phyloP scores from a whole-genome alignment of 2,888 invertebrate genomes.

The Ommatoiulus sabulosus region DNA sequence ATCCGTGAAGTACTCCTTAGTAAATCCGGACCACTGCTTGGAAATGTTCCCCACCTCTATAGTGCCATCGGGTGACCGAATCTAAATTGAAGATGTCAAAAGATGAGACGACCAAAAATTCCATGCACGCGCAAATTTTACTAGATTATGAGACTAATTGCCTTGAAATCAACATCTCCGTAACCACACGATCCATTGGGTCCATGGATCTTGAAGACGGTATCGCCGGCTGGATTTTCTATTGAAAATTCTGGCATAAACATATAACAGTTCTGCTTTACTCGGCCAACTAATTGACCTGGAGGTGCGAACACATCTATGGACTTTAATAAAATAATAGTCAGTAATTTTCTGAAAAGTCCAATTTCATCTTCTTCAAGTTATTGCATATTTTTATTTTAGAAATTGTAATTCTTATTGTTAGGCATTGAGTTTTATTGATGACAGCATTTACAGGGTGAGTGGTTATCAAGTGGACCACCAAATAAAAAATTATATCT shows the following conservation, averaged over 20 bases:
- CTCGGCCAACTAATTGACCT: constrained; percentile 63
- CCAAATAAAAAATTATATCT: too few species aligned
- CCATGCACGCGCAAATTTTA: too few species aligned
- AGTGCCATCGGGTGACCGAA: constrained; percentile 80
- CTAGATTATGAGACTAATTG: too few species aligned
- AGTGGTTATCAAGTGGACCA: too few species aligned
- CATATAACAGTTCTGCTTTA: constrained; percentile 65
- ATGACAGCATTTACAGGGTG: too few species aligned
- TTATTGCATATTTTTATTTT: too few species aligned
- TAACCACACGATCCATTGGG: constrained; percentile 86
- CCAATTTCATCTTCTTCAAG: too few species aligned
- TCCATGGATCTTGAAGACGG: constrained; percentile 82
- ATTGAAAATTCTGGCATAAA: constrained; percentile 77
- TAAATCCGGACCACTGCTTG: constrained; percentile 89
- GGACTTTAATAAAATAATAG: too few species aligned
- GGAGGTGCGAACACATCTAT: constrained; percentile 80
- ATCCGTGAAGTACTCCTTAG: constrained; percentile 86
- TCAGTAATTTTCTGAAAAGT: too few species aligned
- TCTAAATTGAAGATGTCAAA: constrained; percentile 68
- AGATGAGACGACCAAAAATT: neutral
- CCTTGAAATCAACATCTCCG: constrained; percentile 86
- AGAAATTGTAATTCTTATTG: too few species aligned
- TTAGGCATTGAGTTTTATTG: too few species aligned
- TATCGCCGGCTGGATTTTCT: constrained; percentile 79
- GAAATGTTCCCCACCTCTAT: constrained; percentile 84